A percentile compares a stretch with the other conserved stretches of the same genome.
These are phyloP conservation scores for Hydraecia micacea DNA, from an alignment of 2,888 invertebrate species.

Conservation along the genomic window DNA sequence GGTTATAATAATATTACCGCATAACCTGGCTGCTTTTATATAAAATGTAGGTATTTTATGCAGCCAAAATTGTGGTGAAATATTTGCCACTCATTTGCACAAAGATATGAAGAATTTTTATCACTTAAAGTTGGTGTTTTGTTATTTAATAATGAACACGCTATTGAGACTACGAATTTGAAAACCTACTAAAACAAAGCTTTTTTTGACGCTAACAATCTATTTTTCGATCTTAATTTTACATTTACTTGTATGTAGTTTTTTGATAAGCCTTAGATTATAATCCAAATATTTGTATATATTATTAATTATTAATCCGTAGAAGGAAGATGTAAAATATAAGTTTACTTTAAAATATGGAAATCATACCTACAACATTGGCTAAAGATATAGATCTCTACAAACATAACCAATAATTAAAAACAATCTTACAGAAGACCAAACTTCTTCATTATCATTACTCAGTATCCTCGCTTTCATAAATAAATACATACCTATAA, in stretches of 20 bases:
- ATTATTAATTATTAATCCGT: not conserved
- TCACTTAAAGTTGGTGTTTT: not conserved
- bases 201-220: not conserved
- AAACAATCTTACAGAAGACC: not conserved
- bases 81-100: conserved; percentile 28
- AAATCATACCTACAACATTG: not conserved
- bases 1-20: conserved; percentile 46
- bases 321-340: not conserved
- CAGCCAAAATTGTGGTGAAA: conserved; percentile 27
- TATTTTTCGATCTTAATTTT: not conserved
- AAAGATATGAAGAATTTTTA: not conserved
- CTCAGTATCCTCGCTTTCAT: not conserved
- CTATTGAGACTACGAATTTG: not conserved
- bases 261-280: not conserved
- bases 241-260: not conserved
- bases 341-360: no score
- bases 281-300: not conserved
- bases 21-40: conserved; percentile 34
- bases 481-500: conserved; percentile 24
- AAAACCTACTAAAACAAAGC: not conserved
- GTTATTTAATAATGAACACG: not conserved
- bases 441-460: not conserved
- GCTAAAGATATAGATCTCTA: not conserved
- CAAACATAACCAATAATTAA: not conserved
- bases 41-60: conserved; percentile 47